Evolutionary conservation across 2,113 vertebrate genomes (phyloP).

Genomic region (Cichladusa arquata): DNA sequence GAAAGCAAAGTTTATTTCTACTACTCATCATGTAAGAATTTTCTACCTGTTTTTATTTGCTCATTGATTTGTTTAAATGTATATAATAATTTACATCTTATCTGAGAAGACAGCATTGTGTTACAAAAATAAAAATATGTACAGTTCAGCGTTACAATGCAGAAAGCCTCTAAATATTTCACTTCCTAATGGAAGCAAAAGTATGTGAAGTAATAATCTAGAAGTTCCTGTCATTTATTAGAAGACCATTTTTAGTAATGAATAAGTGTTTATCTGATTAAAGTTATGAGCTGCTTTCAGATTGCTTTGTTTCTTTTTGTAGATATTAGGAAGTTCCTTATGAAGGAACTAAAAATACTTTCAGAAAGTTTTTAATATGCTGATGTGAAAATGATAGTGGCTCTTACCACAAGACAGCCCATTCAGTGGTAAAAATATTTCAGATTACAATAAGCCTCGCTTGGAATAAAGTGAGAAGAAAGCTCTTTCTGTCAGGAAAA

Average conservation of each 20-base stretch:
- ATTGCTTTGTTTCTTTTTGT: neutral
- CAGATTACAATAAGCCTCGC: neutral
- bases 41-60: neutral
- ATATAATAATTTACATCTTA: neutral
- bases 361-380: constrained; percentile 1
- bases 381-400: neutral
- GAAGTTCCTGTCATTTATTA: neutral
- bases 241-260: neutral
- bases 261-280: neutral
- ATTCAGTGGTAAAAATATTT: constrained; percentile 38
- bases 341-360: neutral
- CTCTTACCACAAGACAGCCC: neutral
- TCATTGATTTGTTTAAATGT: neutral
- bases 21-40: neutral
- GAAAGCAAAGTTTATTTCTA: neutral
- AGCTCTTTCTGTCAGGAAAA: neutral
- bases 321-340: neutral
- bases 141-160: neutral
- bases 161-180: neutral
- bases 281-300: neutral
- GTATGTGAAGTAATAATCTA: neutral
- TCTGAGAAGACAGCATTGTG: neutral
- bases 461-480: neutral
- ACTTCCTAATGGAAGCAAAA: neutral
- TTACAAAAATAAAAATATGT: neutral